These are phyloP conservation scores for Oncopeltus fasciatus DNA, from an alignment of 1,140 invertebrate genomes.

Conservation along the genomic window DNA sequence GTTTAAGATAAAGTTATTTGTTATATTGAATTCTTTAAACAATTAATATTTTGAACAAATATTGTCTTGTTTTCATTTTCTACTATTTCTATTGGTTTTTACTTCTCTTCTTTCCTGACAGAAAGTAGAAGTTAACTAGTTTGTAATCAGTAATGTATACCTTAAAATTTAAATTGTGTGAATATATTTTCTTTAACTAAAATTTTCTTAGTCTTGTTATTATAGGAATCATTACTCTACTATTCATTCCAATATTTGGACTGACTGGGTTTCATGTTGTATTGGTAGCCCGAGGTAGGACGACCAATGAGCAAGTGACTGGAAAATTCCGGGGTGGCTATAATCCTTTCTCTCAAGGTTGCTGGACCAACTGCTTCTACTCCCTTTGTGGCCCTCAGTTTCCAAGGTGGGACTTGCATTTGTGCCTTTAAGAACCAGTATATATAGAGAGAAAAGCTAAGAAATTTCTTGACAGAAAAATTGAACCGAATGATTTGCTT, in stretches of 20 bases:
- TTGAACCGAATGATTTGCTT: background rate
- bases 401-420: constrained; percentile 59
- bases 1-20: too few relatives aligned
- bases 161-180: too few relatives aligned
- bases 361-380: constrained; percentile 86
- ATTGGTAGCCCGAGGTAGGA: constrained; percentile 88
- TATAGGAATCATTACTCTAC: constrained; percentile 32
- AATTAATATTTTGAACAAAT: too few relatives aligned
- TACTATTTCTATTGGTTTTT: too few relatives aligned
- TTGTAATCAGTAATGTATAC: too few relatives aligned
- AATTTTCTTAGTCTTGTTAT: constrained; percentile 20
- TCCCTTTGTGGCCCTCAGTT: constrained; percentile 90
- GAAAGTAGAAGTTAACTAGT: too few relatives aligned
- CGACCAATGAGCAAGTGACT: constrained; percentile 99
- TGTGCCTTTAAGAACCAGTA: background rate
- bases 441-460: too few relatives aligned
- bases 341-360: constrained; percentile 91
- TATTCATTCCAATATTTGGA: constrained; percentile 93
- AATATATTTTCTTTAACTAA: constrained; percentile 20
- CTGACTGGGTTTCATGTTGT: constrained; percentile 96
- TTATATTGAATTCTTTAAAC: too few relatives aligned
- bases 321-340: constrained; percentile 94
- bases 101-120: too few relatives aligned
- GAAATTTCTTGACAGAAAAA: background rate
- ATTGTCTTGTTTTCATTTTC: too few relatives aligned